Base-by-base conservation (phyloP, 2,888 invertebrate genomes). In the Pyrgus malvae region DNA sequence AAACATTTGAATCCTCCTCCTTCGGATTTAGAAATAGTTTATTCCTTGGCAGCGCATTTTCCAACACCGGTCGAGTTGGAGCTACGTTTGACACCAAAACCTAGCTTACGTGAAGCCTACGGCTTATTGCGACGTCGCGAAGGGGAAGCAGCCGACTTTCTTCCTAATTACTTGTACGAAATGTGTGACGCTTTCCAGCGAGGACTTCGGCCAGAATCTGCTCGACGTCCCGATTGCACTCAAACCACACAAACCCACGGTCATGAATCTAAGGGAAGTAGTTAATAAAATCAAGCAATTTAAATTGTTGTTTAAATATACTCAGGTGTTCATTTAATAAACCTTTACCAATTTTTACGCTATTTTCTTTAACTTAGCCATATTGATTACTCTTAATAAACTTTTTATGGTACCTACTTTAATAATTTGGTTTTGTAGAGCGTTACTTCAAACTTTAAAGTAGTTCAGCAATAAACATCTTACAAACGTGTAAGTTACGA, bases 161-260 rank as follows among this genome's bases (percentile, higher is more conserved):
- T 90, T 57, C 90, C 90, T 45, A 90, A 90, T 69, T 90, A 90
- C 65, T 75, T 90, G 66, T 90, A 82, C 67, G 90, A 90, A 69
- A 90, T 90, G 90, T 90, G 90, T 61, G 90, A 89, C 61, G 83
- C 85, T 17, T 90, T 83, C 59, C 90, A 90, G 61, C 79, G 81
- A 44, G 88, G 88, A 11, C 79, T 79, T 53, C 74, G 78, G 45
- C 81, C 88, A 25, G 83, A 84, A 51, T 85, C 87, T 5, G 80
- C 81, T 11, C 72, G 85, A 9, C 76, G 82, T 23, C 68, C 71
- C 12, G 80, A 83, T 33, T 72, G 67, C 27, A 64, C 74, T 11
- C 69, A 70, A 37, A 68, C 73, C 29, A 68, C 68, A n/a, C 61
- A 68, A n/a, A 68, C 67, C 31, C 62, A 62, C 11, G 73, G 74